Percentiles rank a stretch among this genome's conserved stretches.
Evolutionary conservation across 1,140 invertebrate genomes (phyloP).

Genomic region (Leptestheria dahalacensis): DNA sequence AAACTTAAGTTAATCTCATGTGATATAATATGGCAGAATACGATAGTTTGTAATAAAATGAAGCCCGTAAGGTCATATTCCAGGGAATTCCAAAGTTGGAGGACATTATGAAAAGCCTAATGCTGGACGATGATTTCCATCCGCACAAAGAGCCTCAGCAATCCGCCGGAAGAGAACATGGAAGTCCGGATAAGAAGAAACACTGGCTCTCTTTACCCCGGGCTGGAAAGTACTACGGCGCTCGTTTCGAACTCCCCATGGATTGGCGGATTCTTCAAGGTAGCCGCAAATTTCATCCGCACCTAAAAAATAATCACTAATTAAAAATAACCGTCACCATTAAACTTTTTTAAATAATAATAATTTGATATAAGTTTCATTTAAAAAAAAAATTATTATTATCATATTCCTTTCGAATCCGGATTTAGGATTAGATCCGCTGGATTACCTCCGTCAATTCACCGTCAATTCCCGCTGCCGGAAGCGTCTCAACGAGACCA

Average conservation of each 20-base stretch:
- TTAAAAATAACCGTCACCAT: no score
- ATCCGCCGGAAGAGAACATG: not conserved
- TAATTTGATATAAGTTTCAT: no score
- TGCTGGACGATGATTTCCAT: not conserved
- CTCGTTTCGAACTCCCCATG: constrained; percentile 14
- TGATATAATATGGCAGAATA: no score
- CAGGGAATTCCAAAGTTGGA: not conserved
- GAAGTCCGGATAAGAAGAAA: not conserved
- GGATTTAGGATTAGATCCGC: constrained; percentile 5
- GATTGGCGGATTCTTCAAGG: constrained; percentile 5
- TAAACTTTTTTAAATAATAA: no score
- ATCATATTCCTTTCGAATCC: no score
- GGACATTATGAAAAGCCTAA: not conserved
- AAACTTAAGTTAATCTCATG: no score
- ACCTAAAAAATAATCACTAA: no score
- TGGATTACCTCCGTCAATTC: constrained; percentile 4
- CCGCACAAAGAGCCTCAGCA: not conserved
- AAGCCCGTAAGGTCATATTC: no score
- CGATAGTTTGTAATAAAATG: no score
- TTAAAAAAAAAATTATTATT: no score
- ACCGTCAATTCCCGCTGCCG: constrained; percentile 9
- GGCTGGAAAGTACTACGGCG: constrained; percentile 6
- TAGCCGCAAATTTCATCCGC: no score
- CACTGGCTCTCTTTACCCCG: constrained; percentile 8
- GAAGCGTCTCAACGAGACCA: not conserved